Evolutionary conservation across 2,888 invertebrate species (phyloP), one percentile per base, ranked within the genome.

Genomic region (Carabus problematicus): DNA sequence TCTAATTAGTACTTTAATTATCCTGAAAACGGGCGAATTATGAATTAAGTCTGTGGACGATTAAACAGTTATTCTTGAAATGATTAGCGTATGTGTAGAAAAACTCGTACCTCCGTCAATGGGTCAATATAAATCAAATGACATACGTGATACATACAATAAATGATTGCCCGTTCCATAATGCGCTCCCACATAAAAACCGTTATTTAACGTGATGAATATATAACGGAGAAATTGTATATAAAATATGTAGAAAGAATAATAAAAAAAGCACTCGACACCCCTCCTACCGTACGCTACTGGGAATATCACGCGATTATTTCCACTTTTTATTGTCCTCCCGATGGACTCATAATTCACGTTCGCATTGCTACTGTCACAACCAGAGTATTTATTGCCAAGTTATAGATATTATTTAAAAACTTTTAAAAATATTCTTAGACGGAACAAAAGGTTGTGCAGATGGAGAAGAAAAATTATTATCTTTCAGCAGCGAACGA

Each of bases 161-260:
- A 59, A 67, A 67, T 67, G 40, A 52, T 60, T 29, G 59, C 12
- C 43, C 16, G 9, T 6, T 29, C 29, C 6, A 29, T 42, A 54
- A 63, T 18, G 45, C 59, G 59, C 49, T 14, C 40, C 14, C 56
- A 39, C 52, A 18, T 60, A 67, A 67, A 67, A 54, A 67, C 67
- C 60, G 67, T 67, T 52, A 67, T 67, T 60, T 16, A 67, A 59
- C 43, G 67, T 60, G 67, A 67, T 67, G 60, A 60, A 67, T 67
- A 67, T 60, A 29, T 54, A 67, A 60, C 19, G 41, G 49, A 66
- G 49, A 42, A 67, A 59, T 66, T 41, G 56, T 49, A 66, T 66
- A 43, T 47, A 59, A 64, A 64, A 64, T 64, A 64, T 64, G 64
- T 55, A 64, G n/a, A n/a, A n/a, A n/a, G n/a, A n/a, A n/a, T 59